These are phyloP conservation scores for Chondrilla cf. caribensis DNA, from an alignment of 37 sponge, comb jelly and placozoan species.

Conservation along the genomic window DNA sequence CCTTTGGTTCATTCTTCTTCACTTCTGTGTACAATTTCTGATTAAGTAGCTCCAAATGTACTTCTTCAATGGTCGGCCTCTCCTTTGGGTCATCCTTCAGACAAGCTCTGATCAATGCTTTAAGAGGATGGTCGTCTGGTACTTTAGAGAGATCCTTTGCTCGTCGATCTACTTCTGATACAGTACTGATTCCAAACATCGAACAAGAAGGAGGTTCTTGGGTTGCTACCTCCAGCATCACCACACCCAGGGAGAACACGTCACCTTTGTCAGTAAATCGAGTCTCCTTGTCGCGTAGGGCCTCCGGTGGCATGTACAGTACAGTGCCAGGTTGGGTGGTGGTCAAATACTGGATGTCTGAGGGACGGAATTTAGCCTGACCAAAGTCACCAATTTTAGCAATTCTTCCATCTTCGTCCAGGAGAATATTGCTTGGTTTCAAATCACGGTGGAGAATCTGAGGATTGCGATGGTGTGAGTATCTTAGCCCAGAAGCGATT, in stretches of 20 bases:
- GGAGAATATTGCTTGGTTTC: not conserved
- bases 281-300: not conserved
- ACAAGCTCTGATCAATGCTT: not conserved
- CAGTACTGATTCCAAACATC: not conserved
- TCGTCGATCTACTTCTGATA: not conserved
- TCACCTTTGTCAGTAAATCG: not conserved
- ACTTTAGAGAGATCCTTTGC: not conserved
- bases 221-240: not conserved
- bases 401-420: not conserved
- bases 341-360: not conserved
- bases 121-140: constrained; percentile 7
- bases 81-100: not conserved
- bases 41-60: too few relatives aligned
- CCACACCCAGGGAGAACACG: not conserved
- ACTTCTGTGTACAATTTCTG: too few relatives aligned
- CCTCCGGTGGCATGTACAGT: not conserved
- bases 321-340: not conserved
- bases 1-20: too few relatives aligned
- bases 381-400: not conserved
- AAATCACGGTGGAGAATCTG: not conserved
- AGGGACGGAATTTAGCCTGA: not conserved
- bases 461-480: not conserved
- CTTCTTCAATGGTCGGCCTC: not conserved
- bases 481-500: not conserved
- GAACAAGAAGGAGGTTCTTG: not conserved